Evolutionary conservation across 35 echinoderm and acorn worm species (phyloP).

Genomic region (Lytechinus pictus): DNA sequence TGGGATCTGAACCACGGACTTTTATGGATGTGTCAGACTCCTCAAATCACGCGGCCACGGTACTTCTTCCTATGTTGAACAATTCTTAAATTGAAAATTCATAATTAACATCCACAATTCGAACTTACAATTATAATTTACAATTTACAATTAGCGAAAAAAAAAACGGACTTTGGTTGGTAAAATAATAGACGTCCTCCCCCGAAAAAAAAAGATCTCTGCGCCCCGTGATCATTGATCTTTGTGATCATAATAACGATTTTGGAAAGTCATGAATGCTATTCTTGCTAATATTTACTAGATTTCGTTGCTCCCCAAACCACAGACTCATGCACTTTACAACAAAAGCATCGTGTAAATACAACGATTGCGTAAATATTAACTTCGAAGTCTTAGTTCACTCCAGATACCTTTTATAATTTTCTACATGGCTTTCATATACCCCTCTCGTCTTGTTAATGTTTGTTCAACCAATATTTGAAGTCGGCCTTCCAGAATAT

Average conservation of each 20-base stretch:
- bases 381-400: background rate
- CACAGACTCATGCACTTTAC: background rate
- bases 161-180: no score
- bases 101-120: no score
- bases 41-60: no score
- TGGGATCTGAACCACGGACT: no score
- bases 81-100: no score
- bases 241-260: background rate
- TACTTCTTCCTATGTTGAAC: no score
- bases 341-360: background rate
- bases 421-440: background rate
- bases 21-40: no score
- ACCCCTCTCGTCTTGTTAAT: background rate
- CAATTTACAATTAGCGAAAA: no score
- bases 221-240: no score
- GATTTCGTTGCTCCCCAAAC: background rate
- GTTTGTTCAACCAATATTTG: background rate
- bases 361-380: background rate
- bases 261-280: background rate
- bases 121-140: no score
- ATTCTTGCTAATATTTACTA: background rate
- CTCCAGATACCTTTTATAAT: background rate
- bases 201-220: no score
- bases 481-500: background rate
- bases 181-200: no score